Evolutionary conservation across 2,113 vertebrate genomes (phyloP).

Genomic region (Mastomys natalensis): DNA sequence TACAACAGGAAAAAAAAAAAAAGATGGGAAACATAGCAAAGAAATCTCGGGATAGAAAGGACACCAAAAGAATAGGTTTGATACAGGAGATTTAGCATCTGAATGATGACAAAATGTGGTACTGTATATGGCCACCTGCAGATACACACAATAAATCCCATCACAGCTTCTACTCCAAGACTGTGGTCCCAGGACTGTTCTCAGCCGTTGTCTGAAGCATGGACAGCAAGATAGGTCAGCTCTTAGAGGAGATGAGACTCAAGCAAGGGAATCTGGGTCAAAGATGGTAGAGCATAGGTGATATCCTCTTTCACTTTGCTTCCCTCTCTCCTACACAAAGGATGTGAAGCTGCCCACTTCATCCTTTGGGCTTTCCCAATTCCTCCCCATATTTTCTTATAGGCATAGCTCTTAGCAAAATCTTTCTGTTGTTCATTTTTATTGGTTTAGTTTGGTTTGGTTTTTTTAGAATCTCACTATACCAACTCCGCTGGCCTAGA

Average conservation of each 20-base stretch:
- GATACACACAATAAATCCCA: background rate
- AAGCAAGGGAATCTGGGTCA: background rate
- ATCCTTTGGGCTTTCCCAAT: fast-evolving
- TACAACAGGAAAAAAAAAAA: conserved; percentile 6
- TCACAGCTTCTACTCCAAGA: background rate
- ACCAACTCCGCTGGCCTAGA: background rate
- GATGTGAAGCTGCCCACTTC: no score
- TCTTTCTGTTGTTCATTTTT: background rate
- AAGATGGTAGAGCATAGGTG: background rate
- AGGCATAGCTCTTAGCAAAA: background rate
- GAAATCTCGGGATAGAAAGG: background rate
- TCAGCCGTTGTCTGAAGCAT: background rate
- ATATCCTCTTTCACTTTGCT: background rate
- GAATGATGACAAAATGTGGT: background rate
- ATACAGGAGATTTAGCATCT: background rate
- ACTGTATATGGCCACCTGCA: background rate
- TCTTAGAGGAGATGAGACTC: background rate
- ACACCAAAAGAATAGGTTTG: background rate
- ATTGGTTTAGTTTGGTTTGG: background rate
- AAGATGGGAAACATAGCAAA: background rate
- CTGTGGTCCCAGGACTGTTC: background rate
- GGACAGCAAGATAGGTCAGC: background rate
- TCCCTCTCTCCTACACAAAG: background rate
- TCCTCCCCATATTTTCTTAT: background rate
- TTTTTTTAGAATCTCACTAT: background rate